A percentile compares a stretch with the other conserved stretches of the same genome.
Evolutionary conservation across 2,888 invertebrate genomes (phyloP).

Genomic region (Orthonychiurus folsomi): DNA sequence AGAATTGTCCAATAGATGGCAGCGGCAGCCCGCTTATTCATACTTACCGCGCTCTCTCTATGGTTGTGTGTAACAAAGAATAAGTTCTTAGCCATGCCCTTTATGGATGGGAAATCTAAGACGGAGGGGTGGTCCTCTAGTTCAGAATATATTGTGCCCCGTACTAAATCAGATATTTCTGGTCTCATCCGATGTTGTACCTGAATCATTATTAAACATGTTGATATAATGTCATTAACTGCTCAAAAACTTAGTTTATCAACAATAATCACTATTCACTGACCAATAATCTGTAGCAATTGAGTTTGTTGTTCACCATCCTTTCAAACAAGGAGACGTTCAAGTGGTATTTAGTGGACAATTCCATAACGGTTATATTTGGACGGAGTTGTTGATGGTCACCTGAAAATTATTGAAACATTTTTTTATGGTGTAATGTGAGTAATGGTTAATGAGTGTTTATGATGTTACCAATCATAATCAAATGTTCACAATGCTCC

Average conservation of each 20-base stretch:
- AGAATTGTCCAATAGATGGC: no score
- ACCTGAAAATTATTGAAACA: constrained; percentile 44
- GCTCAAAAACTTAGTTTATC: neutral
- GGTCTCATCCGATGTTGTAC: constrained; percentile 71
- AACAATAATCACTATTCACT: neutral
- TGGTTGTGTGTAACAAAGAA: constrained; percentile 59
- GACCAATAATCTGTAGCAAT: constrained; percentile 45
- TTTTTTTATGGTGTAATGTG: neutral
- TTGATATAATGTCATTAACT: neutral
- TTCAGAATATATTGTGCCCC: constrained; percentile 59
- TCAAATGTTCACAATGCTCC: constrained; percentile 63
- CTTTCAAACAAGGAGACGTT: constrained; percentile 76
- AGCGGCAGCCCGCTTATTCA: no score
- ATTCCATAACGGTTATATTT: constrained; percentile 57
- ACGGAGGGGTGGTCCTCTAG: constrained; percentile 56
- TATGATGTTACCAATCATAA: constrained; percentile 70
- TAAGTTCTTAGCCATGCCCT: constrained; percentile 55
- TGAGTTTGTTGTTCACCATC: constrained; percentile 59
- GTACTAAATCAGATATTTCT: constrained; percentile 52
- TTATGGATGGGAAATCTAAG: constrained; percentile 50
- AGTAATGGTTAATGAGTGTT: neutral
- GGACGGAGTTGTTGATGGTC: constrained; percentile 77
- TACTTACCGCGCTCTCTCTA: constrained; percentile 51
- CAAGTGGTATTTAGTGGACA: constrained; percentile 58
- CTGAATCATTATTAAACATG: no score